Conservation (phyloP, 37 sponge, comb jelly and placozoan species). For the Dysidea cf. avara region DNA sequence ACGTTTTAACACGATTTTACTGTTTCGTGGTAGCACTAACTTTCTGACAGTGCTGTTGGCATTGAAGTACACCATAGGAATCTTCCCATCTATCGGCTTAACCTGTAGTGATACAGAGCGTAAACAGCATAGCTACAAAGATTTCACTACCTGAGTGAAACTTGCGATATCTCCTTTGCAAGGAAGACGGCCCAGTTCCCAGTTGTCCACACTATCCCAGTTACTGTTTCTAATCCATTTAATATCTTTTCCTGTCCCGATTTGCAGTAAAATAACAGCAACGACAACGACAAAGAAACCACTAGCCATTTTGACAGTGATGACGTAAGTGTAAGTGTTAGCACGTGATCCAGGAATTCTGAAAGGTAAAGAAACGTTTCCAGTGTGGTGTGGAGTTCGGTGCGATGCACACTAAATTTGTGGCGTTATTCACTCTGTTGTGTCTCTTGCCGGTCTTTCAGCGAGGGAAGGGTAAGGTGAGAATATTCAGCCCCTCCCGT, state of each 20-base stretch:
- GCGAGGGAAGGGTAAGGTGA: no score
- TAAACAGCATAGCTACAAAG: neutral
- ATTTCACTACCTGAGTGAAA: constrained; percentile 21
- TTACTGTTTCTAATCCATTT: constrained; percentile 57
- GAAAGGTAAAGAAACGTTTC: no score
- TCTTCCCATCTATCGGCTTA: neutral
- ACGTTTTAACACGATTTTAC: constrained; percentile 28
- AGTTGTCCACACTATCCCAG: constrained; percentile 57
- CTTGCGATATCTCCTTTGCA: constrained; percentile 28
- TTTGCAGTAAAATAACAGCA: constrained; percentile 7
- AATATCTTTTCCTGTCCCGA: constrained; percentile 29
- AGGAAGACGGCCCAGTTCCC: constrained; percentile 45
- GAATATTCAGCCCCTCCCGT: no score
- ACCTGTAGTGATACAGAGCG: neutral
- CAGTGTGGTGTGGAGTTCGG: no score
- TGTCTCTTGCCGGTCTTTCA: no score
- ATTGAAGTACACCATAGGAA: constrained; percentile 23
- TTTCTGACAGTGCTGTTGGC: constrained; percentile 24
- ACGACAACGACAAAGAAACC: constrained; percentile 5
- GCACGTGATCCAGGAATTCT: neutral
- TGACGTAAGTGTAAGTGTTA: neutral
- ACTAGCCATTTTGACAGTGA: no score
- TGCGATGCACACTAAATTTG: no score
- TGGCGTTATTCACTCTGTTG: no score
- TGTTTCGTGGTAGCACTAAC: constrained; percentile 43